Evolutionary conservation across 2,888 invertebrate species (phyloP), one percentile per base, ranked within the genome.

Genomic region (Drosophila mercatorum): DNA sequence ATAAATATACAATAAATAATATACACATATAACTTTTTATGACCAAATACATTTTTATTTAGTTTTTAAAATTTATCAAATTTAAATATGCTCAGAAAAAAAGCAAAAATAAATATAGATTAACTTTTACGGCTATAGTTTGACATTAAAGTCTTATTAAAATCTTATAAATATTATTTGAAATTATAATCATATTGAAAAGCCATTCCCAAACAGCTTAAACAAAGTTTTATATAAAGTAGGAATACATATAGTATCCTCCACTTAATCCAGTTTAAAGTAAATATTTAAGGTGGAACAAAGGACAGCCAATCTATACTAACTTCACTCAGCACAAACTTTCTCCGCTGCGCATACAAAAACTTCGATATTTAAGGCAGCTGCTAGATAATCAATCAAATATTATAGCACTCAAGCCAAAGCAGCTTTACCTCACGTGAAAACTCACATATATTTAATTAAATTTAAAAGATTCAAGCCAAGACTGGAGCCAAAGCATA

Each of bases 371-470:
- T 6, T 11, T 11, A 17, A 34, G 36, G 17, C 34, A 34, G 11
- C 34, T 34, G 51, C 34, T 11, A 5, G 5, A 2, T 5, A 17
- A 34, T 51, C 49, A 36, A 51, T 51, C 34, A 12, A 51, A 51
- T 22, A 17, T 51, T 51, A 51, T 22, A 3, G 4, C 17, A 36
- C 17, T 14, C 3, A 12, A 12, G 12, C 6, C 34, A 14, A 31
- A 44, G 1, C 7, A 44, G 38, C 7, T 12, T 28, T 60, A 66
- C 64, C 59, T 46, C 46, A 28, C 26, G 26, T 38, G 47, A 68
- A 56, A 59, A 57, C 70, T 34, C 34, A 49, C 72, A 76, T 82
- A 65, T 67, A 83, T 70, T 79, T 76, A 65, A 88, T 82, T 73
- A 59, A 79, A 85, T 75, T 81, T 68, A 43, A 57, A 46, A 56